Percentiles rank a stretch among this genome's conserved stretches.
Conservation (phyloP, 2,888 invertebrate species). For the Melolontha melolontha region DNA sequence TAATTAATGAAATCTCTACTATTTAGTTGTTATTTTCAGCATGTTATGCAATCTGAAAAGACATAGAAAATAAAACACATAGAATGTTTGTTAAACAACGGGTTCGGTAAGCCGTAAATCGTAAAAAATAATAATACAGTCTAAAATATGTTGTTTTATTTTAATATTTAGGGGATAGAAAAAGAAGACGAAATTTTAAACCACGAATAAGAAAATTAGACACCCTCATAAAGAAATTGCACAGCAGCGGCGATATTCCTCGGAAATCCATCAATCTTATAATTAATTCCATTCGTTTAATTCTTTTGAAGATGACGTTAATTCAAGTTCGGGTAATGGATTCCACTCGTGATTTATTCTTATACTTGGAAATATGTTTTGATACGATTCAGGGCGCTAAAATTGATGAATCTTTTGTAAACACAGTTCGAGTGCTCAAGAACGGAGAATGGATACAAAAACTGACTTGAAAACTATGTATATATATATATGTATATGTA, state of each 20-base stretch:
- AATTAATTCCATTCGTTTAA: constrained; percentile 68
- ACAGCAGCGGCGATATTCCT: constrained; percentile 39
- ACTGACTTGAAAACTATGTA: constrained; percentile 1
- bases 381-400: constrained; percentile 52
- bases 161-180: not conserved
- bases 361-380: constrained; percentile 54
- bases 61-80: too few relatives aligned
- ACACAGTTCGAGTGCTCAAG: constrained; percentile 24
- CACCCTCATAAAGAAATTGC: constrained; percentile 26
- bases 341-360: constrained; percentile 63
- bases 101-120: too few relatives aligned
- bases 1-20: too few relatives aligned
- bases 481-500: too few relatives aligned
- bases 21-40: too few relatives aligned
- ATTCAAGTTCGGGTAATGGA: constrained; percentile 64
- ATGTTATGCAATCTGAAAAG: too few relatives aligned
- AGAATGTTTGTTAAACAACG: too few relatives aligned
- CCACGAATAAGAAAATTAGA: constrained; percentile 26
- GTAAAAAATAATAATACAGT: too few relatives aligned
- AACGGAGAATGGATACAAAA: constrained; percentile 5
- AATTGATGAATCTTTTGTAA: constrained; percentile 52
- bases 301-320: constrained; percentile 67
- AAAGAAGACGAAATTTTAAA: constrained; percentile 28
- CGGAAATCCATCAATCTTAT: constrained; percentile 66
- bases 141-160: too few relatives aligned